A percentile compares a stretch with the other conserved stretches of the same genome.
Evolutionary conservation across 2,888 invertebrate species (phyloP).

Genomic region (Drosophila anceps): DNA sequence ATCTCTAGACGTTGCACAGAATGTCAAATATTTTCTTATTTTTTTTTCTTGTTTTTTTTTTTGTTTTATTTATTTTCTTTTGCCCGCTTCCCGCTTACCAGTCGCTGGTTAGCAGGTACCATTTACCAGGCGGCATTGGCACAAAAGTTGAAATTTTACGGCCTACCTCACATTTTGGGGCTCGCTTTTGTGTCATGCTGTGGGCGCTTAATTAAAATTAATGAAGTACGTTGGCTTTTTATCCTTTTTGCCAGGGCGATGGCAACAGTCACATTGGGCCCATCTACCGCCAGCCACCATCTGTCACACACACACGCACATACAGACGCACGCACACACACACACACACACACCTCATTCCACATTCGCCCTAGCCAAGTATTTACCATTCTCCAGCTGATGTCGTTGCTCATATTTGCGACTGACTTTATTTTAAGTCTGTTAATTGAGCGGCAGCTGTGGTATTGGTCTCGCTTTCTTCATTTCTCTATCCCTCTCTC

Average conservation of each 20-base stretch:
- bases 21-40: conserved; percentile 8
- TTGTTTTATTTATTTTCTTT: background rate
- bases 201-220: conserved; percentile 77
- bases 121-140: conserved; percentile 24
- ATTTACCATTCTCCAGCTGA: conserved; percentile 34
- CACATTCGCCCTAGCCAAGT: conserved; percentile 8
- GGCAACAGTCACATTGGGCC: conserved; percentile 5
- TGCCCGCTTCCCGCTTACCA: conserved; percentile 5
- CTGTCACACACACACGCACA: background rate
- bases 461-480: background rate
- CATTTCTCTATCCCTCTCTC: background rate
- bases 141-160: conserved; percentile 33
- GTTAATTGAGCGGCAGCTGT: conserved; percentile 62
- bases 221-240: conserved; percentile 74
- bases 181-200: conserved; percentile 63
- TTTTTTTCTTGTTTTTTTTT: background rate
- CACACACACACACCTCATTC: no score
- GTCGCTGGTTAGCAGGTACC: conserved; percentile 8
- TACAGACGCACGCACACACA: background rate
- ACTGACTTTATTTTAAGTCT: conserved; percentile 62
- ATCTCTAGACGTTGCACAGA: conserved; percentile 19
- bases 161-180: conserved; percentile 36
- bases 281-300: background rate
- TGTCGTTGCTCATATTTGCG: conserved; percentile 60
- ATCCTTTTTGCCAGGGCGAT: conserved; percentile 55